Conservation (phyloP, 2,113 vertebrate genomes). For the Pipra filicauda region DNA sequence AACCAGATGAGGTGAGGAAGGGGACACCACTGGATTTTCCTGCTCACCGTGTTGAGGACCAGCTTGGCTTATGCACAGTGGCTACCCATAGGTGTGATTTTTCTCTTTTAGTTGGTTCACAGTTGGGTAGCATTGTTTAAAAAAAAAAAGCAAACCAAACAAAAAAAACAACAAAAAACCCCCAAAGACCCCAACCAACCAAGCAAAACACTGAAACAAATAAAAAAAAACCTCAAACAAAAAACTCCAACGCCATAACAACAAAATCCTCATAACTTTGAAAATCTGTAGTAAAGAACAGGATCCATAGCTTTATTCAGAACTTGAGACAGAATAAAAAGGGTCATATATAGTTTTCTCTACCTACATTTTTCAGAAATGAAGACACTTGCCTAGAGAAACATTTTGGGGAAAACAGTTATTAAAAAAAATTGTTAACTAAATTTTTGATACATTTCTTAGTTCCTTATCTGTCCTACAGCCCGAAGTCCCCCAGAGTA, state of each 20-base stretch:
- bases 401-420: background rate
- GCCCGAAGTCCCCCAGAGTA: background rate
- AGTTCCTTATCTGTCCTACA: background rate
- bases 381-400: background rate
- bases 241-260: background rate
- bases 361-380: background rate
- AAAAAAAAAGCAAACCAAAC: background rate
- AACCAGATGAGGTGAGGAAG: background rate
- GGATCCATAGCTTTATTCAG: background rate
- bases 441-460: background rate
- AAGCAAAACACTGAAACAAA: background rate
- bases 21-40: background rate
- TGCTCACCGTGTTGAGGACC: background rate
- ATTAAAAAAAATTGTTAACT: background rate
- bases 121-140: background rate
- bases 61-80: background rate
- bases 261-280: background rate
- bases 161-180: too few relatives aligned
- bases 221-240: background rate
- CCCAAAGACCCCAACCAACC: background rate
- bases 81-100: background rate
- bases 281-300: conserved; percentile 13
- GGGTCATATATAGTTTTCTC: background rate
- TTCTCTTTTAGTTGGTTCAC: conserved; percentile 17
- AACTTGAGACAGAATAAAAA: background rate